Base-by-base conservation (phyloP, 2,113 vertebrate species). In the Pelobates fuscus region DNA sequence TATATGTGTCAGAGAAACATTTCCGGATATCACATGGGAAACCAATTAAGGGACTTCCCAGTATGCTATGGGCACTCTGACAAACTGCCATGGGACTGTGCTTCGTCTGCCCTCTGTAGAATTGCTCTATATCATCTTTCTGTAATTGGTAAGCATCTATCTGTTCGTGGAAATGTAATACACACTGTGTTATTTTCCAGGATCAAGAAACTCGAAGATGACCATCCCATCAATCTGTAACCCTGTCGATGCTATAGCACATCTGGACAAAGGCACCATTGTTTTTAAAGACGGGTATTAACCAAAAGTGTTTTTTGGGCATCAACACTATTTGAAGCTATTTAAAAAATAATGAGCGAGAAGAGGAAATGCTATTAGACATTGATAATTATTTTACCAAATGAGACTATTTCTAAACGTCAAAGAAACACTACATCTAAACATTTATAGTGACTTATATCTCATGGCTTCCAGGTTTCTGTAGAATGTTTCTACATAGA, bases 261-360 rank as follows among this genome's bases (percentile, higher is more conserved):
- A 80, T 6, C 61, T 61, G 78, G 0, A 1, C 25, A 15, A 30
- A n/a, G 14, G 57, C 26, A 79, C 57, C n/a, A 23, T 71, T 0
- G 12, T 62, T 58, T 79, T 49, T 79, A 78, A 73, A 26, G 8
- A 68, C 43, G 79, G 21, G 8, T 62, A 0, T 12, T 63, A 8
- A 15, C 58, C 11, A 60, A 71, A 65, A 49, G 37, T 41, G 7
- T 8, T 41, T n/a, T n/a, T n/a, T n/a, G n/a, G n/a, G n/a, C n/a
- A n/a, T n/a, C n/a, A n/a, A n/a, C n/a, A n/a, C n/a, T n/a, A n/a
- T n/a, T n/a, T n/a, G n/a, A n/a, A n/a, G n/a, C n/a, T n/a, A n/a
- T n/a, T n/a, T n/a, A n/a, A n/a, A n/a, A n/a, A n/a, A n/a, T n/a
- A n/a, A n/a, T n/a, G n/a, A n/a, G n/a, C n/a, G n/a, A n/a, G n/a